Conservation (phyloP, 2,888 invertebrate species). For the Siphlonurus alternatus region DNA sequence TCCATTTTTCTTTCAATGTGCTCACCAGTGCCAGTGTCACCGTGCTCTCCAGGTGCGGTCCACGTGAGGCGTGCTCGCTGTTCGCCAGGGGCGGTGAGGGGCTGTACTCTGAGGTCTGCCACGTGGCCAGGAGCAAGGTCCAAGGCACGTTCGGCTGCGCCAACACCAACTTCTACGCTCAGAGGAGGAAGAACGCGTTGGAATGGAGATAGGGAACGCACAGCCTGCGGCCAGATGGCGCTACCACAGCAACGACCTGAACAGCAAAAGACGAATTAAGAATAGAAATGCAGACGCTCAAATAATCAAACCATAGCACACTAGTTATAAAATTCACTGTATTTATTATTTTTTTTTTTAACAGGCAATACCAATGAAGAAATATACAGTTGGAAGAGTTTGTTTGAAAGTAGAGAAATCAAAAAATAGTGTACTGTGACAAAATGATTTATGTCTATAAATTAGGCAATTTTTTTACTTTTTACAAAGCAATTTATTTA, state of each 20-base stretch:
- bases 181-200: slow-evolving; percentile 32
- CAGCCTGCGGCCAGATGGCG: slow-evolving; percentile 27
- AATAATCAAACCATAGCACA: no score
- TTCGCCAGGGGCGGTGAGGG: slow-evolving; percentile 25
- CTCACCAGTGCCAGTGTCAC: slow-evolving; percentile 16
- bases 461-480: no score
- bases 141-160: slow-evolving; percentile 22
- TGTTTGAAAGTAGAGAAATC: no score
- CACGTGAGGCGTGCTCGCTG: slow-evolving; percentile 34
- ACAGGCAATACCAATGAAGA: no score
- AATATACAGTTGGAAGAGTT: no score
- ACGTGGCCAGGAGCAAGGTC: slow-evolving; percentile 31
- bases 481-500: no score
- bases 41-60: slow-evolving; percentile 36
- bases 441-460: no score
- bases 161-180: slow-evolving; percentile 27
- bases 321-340: no score
- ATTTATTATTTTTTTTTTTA: no score
- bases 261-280: slow-evolving; percentile 17
- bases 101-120: slow-evolving; percentile 34
- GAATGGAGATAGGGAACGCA: slow-evolving; percentile 32
- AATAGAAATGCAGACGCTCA: no score
- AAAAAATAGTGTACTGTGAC: no score
- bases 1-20: no score
- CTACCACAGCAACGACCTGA: slow-evolving; percentile 38